These are phyloP conservation scores for Cremastinae sp. DNA, from an alignment of 2,888 invertebrate species.

Conservation along the genomic window DNA sequence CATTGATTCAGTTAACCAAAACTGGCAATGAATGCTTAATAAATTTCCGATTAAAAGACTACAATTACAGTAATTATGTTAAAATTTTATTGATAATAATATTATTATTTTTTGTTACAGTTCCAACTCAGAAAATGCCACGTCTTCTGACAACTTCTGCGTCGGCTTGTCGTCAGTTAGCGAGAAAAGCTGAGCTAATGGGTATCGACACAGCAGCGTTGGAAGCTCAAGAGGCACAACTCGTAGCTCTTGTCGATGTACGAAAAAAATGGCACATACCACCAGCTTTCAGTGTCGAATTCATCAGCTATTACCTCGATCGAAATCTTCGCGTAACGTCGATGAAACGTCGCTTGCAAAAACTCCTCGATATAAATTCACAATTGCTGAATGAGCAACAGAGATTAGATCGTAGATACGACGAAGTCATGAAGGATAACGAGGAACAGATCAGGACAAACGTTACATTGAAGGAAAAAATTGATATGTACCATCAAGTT, in stretches of 20 bases:
- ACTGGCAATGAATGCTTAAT: no score
- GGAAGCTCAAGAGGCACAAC: slow-evolving; percentile 91
- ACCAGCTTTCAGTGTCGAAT: slow-evolving; percentile 96
- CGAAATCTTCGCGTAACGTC: slow-evolving; percentile 90
- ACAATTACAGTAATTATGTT: no score
- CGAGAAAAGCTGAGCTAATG: slow-evolving; percentile 94
- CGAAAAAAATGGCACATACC: slow-evolving; percentile 97
- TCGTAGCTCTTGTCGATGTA: slow-evolving; percentile 90
- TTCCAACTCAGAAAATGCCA: slow-evolving; percentile 97
- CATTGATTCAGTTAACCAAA: no score
- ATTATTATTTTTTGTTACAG: slow-evolving; percentile 80
- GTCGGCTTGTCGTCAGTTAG: slow-evolving; percentile 90
- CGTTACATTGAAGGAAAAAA: slow-evolving; percentile 83
- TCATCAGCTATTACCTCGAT: slow-evolving; percentile 96
- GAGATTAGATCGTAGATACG: slow-evolving; percentile 87
- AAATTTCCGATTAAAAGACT: no score
- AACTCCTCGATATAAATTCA: slow-evolving; percentile 88
- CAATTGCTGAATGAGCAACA: slow-evolving; percentile 90
- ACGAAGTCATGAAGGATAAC: slow-evolving; percentile 86
- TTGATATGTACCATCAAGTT: slow-evolving; percentile 76
- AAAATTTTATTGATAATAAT: no score
- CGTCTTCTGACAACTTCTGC: slow-evolving; percentile 94
- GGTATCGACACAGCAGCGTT: slow-evolving; percentile 91
- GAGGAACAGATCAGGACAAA: slow-evolving; percentile 85
- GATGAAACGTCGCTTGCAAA: slow-evolving; percentile 88